These are phyloP conservation scores for Chelidonichthys spinosus DNA, from an alignment of 2,797 vertebrate species.

Conservation along the genomic window DNA sequence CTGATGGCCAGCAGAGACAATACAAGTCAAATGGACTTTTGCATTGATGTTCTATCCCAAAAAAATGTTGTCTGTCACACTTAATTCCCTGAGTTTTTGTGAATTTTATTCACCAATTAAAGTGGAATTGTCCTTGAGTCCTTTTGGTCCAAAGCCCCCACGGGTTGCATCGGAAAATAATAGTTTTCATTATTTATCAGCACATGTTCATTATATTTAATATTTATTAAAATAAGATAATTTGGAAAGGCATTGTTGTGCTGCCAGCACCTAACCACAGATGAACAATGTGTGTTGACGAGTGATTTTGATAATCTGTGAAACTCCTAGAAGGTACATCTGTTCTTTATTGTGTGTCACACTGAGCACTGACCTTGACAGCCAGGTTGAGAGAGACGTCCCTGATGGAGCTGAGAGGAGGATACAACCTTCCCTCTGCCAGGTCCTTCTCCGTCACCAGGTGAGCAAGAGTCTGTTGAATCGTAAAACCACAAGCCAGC, in stretches of 20 bases:
- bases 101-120: too few species aligned
- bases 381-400: conserved; percentile 92
- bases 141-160: background rate
- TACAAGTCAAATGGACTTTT: too few species aligned
- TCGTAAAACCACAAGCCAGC: background rate
- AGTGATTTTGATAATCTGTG: background rate
- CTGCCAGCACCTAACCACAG: background rate
- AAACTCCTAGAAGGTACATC: background rate
- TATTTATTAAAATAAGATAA: background rate
- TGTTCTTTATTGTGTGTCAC: background rate
- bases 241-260: background rate
- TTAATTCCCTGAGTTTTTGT: too few species aligned
- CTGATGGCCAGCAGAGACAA: too few species aligned
- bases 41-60: too few species aligned
- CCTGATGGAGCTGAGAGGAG: conserved; percentile 90
- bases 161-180: background rate
- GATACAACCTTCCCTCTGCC: conserved; percentile 94
- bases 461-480: conserved; percentile 88
- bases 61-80: too few species aligned
- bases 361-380: conserved; percentile 85
- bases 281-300: background rate
- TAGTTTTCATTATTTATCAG: background rate
- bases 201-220: background rate
- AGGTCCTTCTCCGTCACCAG: conserved; percentile 92
- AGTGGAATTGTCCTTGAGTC: background rate